These are phyloP conservation scores for Molothrus aeneus DNA, from an alignment of 2,797 vertebrate species.

Conservation along the genomic window DNA sequence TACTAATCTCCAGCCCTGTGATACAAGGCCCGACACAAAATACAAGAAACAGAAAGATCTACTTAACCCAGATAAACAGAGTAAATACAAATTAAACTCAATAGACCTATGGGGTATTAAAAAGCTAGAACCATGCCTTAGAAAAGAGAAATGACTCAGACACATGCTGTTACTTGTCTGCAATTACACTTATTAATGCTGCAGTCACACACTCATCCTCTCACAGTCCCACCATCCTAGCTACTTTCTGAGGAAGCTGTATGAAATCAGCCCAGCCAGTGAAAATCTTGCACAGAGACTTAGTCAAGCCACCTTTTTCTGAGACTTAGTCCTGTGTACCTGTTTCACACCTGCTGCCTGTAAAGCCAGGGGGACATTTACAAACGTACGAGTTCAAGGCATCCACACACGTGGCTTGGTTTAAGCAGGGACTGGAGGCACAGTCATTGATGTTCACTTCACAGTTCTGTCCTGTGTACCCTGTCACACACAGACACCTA, in stretches of 20 bases:
- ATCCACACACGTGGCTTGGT: slow-evolving; percentile 92
- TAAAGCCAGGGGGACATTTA: slow-evolving; percentile 96
- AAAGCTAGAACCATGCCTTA: neutral
- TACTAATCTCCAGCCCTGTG: neutral
- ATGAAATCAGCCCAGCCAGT: neutral
- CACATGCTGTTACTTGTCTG: neutral
- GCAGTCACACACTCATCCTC: neutral
- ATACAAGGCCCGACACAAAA: neutral
- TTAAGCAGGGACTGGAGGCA: slow-evolving; percentile 89
- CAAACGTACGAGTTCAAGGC: slow-evolving; percentile 88
- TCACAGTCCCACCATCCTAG: neutral
- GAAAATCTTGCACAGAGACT: neutral
- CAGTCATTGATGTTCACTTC: slow-evolving; percentile 93
- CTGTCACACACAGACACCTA: slow-evolving; percentile 90
- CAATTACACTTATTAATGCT: neutral
- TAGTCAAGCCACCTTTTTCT: slow-evolving; percentile 20
- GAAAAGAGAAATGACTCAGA: neutral
- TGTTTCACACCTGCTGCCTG: slow-evolving; percentile 99
- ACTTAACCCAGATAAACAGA: neutral
- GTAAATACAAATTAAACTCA: neutral
- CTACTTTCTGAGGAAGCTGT: neutral
- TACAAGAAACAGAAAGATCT: neutral
- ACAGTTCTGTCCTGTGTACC: slow-evolving; percentile 87
- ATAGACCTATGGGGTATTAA: neutral
- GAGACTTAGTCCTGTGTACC: slow-evolving; percentile 78